Evolutionary conservation across 92 coral and sea anemone genomes (phyloP).

Genomic region (Parazoanthus swiftii): DNA sequence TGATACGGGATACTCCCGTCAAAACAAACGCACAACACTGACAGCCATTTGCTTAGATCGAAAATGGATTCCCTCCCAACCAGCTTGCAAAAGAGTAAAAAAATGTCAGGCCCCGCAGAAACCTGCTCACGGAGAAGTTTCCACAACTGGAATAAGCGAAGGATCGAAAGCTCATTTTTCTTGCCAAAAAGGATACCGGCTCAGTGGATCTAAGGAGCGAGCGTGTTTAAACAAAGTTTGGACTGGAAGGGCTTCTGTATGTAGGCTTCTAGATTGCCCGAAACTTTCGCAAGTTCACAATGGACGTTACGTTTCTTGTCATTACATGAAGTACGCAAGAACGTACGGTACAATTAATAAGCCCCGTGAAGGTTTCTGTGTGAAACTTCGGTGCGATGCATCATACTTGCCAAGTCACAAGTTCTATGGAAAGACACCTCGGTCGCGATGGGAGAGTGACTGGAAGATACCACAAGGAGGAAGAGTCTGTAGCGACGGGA

Average conservation of each 20-base stretch:
- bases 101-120: background rate
- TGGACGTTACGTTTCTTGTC: background rate
- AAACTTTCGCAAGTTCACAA: background rate
- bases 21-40: background rate
- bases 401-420: background rate
- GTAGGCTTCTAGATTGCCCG: background rate
- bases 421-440: background rate
- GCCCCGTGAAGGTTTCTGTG: background rate
- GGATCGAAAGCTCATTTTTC: background rate
- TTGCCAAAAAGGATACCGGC: constrained; percentile 22
- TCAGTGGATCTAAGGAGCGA: background rate
- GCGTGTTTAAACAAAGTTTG: background rate
- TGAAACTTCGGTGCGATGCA: background rate
- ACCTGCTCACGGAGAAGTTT: constrained; percentile 1
- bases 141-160: background rate
- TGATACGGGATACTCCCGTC: background rate
- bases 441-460: background rate
- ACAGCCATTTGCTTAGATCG: background rate
- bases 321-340: background rate
- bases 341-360: background rate
- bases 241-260: background rate
- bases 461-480: background rate
- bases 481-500: background rate
- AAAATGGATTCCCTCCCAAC: background rate
- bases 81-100: background rate